Percentiles rank a stretch among this genome's conserved stretches.
These are phyloP conservation scores for Gymnogyps californianus DNA, from an alignment of 2,113 vertebrate genomes.

Conservation along the genomic window DNA sequence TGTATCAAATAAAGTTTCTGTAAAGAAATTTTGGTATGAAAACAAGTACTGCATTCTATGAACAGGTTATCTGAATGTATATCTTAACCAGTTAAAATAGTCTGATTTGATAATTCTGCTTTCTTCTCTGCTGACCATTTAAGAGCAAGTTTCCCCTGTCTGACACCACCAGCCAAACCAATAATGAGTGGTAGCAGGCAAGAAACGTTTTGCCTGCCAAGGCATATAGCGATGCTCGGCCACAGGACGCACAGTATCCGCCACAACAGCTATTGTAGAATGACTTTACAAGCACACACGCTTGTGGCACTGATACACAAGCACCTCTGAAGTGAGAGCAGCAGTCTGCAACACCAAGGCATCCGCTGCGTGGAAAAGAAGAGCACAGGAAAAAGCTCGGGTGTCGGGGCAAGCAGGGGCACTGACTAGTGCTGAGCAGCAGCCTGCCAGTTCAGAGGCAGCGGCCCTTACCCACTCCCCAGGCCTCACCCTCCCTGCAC, in stretches of 20 bases:
- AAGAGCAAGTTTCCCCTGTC: neutral
- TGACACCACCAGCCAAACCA: neutral
- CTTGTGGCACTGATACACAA: accelerated
- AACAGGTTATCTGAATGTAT: accelerated
- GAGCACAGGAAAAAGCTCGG: neutral
- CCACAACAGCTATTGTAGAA: neutral
- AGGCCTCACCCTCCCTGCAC: neutral
- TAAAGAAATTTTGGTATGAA: neutral
- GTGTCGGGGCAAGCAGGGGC: neutral
- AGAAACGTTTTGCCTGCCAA: neutral
- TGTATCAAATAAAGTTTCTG: neutral
- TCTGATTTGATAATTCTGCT: neutral
- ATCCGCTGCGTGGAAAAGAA: too few species aligned
- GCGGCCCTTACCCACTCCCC: neutral
- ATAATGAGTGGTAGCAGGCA: accelerated
- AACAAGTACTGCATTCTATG: neutral
- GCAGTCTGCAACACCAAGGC: neutral
- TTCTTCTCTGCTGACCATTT: neutral
- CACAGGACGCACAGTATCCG: accelerated
- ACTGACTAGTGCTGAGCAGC: neutral
- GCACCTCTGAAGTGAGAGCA: too few species aligned
- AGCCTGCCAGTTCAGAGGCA: neutral
- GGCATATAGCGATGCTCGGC: accelerated
- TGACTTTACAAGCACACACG: neutral
- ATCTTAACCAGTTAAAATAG: neutral